Evolutionary conservation across 1,140 invertebrate species (phyloP).

Genomic region (Anagrus nilaparvatae): DNA sequence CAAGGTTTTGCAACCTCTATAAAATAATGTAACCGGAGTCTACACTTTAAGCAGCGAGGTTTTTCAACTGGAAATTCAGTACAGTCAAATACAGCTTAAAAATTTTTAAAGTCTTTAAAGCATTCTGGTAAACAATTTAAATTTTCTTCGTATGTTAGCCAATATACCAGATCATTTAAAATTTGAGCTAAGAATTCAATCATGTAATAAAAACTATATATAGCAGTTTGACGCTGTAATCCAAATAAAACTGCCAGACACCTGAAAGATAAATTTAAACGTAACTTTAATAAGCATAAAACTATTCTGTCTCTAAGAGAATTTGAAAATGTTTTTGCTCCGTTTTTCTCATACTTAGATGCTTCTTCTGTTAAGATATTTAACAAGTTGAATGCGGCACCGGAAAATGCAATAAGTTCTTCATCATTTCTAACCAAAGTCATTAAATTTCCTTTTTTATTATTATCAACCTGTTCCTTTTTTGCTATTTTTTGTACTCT

Average conservation of each 20-base stretch:
- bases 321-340: background rate
- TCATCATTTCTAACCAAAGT: conserved; percentile 1
- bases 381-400: background rate
- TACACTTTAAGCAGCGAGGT: too few species aligned
- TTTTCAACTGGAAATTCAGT: too few species aligned
- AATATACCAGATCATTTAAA: background rate
- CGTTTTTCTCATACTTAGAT: too few species aligned
- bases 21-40: too few species aligned
- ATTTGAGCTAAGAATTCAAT: background rate
- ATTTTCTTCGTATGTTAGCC: background rate
- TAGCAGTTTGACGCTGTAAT: background rate
- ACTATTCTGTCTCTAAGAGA: background rate
- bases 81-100: too few species aligned
- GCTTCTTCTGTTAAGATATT: conserved; percentile 4
- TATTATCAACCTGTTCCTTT: too few species aligned
- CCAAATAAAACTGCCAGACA: background rate
- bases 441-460: too few species aligned
- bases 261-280: background rate
- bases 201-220: background rate
- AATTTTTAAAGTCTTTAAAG: background rate
- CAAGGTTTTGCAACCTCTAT: too few species aligned
- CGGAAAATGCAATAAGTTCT: conserved; percentile 9
- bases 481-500: too few species aligned
- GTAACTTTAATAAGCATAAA: background rate
- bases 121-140: background rate